Percentiles rank a stretch among this genome's conserved stretches.
These are phyloP conservation scores for Hypercompe scribonia DNA, from an alignment of 2,888 invertebrate species.

Conservation along the genomic window DNA sequence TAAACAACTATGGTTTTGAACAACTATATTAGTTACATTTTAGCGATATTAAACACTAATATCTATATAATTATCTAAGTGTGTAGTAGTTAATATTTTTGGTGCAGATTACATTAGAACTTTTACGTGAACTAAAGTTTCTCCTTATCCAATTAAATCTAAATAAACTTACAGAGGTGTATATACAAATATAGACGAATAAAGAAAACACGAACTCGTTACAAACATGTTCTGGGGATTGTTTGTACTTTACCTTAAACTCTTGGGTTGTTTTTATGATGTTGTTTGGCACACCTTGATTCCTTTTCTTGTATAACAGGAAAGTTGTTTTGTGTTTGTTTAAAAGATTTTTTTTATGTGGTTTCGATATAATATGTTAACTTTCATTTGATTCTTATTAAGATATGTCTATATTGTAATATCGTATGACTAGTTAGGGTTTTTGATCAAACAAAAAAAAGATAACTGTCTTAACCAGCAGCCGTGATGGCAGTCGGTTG, in stretches of 20 bases:
- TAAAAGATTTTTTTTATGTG: neutral
- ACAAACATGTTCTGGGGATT: neutral
- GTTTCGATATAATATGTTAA: neutral
- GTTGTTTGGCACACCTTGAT: neutral
- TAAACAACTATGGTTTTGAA: too few species aligned
- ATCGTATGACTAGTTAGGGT: neutral
- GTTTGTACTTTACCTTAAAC: neutral
- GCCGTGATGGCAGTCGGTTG: too few species aligned
- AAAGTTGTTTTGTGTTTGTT: neutral
- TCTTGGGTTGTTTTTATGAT: neutral
- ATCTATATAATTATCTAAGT: neutral
- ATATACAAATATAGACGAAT: neutral
- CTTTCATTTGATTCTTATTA: neutral
- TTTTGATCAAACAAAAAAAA: too few species aligned
- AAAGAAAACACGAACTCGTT: conserved; percentile 4
- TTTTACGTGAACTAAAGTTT: neutral
- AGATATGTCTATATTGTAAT: neutral
- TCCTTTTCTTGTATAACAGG: neutral
- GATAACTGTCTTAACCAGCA: neutral
- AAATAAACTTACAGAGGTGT: neutral
- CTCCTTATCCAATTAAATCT: neutral
- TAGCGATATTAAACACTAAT: too few species aligned
- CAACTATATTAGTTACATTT: too few species aligned
- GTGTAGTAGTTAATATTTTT: neutral
- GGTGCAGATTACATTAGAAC: neutral